Evolutionary conservation across 2,888 invertebrate species (phyloP), one percentile per base, ranked within the genome.

Genomic region (Eupithecia insigniata): DNA sequence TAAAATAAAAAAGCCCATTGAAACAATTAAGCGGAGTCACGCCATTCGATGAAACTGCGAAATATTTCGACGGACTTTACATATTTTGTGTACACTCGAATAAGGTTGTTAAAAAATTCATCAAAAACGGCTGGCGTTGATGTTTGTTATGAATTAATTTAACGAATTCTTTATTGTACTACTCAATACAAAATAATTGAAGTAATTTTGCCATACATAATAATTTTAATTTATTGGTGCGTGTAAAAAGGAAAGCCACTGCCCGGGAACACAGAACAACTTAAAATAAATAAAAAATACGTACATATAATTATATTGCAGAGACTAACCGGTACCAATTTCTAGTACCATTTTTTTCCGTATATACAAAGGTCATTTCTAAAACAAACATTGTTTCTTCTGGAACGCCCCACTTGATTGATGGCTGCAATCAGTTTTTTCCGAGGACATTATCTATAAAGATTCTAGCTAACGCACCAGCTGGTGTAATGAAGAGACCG

Each of bases 371-470:
- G 70, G 75, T 76, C 79, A 77, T 81, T 60, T 58, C 69, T 69
- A 80, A 83, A 81, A 81, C 82, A 84, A 84, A 84, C 82, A 86
- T 18, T 34, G 32, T 62, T 34, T 64, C 64, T 26, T 34, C 34
- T 64, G 64, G 36, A 26, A 14, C 22, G 77, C 78, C 76, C 78
- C 74, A 76, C 69, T 82, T 87, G 87, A 88, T 88, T 85, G 87
- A 88, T 88, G 86, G 81, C 81, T 79, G 74, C 77, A 79, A 83
- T 76, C 78, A 66, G 77, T 84, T 86, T 85, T 51, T 86, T 81
- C 79, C 36, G 81, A 82, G 84, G 82, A 83, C 83, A 80, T 85
- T 87, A 87, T 87, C 84, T 82, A 79, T 75, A 74, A 64, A 64
- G 64, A 64, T 62, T 61, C 32, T 7, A 36, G 81, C 36, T 6